phyloP scores from a whole-genome alignment of 1,140 invertebrate species.

The Protaetia brevitarsis region DNA sequence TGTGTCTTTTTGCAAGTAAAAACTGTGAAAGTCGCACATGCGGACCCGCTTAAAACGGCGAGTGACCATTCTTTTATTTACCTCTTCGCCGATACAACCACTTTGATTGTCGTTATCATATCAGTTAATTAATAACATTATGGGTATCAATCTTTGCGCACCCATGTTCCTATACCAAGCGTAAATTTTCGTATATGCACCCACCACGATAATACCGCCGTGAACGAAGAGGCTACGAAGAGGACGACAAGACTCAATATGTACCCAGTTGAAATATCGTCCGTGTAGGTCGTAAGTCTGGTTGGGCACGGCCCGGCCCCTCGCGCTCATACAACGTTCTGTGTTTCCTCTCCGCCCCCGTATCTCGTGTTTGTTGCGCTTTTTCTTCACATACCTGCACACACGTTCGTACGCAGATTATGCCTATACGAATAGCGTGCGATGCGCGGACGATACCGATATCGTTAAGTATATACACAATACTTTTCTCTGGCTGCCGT shows the following conservation, averaged over 20 bases:
- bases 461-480: neutral
- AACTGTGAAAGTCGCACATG: too few species aligned
- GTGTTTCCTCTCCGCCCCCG: neutral
- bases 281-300: slow-evolving; percentile 10
- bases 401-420: neutral
- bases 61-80: too few species aligned
- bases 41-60: too few species aligned
- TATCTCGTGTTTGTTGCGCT: neutral
- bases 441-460: neutral
- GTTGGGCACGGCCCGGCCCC: slow-evolving; percentile 1
- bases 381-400: neutral
- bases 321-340: neutral
- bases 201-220: neutral
- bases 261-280: neutral
- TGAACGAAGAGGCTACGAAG: neutral
- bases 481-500: neutral
- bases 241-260: slow-evolving; percentile 10
- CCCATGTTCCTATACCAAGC: too few species aligned
- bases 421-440: neutral
- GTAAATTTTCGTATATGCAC: too few species aligned
- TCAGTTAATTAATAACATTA: too few species aligned
- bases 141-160: too few species aligned
- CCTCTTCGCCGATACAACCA: too few species aligned
- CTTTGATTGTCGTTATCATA: too few species aligned
- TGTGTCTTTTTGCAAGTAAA: too few species aligned